Conservation (phyloP, 2,113 vertebrate species). For the Scophthalmus maximus region DNA sequence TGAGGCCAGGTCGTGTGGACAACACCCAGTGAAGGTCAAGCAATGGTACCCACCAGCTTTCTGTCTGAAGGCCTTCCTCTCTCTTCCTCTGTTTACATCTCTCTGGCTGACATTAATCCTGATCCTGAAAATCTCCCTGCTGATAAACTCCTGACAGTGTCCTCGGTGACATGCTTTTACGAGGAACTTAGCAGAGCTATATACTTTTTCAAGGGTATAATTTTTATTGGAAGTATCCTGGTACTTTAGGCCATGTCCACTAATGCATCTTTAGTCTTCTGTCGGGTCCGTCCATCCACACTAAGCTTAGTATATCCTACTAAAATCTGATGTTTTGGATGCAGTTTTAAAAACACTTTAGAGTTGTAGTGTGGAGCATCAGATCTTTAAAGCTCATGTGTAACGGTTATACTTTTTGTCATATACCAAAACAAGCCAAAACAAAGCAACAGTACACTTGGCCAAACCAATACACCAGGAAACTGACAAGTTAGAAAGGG, state of each 20-base stretch:
- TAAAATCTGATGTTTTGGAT: no score
- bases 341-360: no score
- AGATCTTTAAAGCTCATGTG: no score
- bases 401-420: no score
- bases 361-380: background rate
- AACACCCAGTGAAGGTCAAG: constrained; percentile 34
- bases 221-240: background rate
- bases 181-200: background rate
- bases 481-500: no score
- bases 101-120: constrained; percentile 33
- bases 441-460: no score
- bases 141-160: constrained; percentile 40
- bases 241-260: no score
- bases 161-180: constrained; percentile 25
- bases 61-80: constrained; percentile 37
- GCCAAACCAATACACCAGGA: no score
- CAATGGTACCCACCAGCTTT: constrained; percentile 1
- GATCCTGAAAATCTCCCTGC: background rate
- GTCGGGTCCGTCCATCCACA: no score
- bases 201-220: background rate
- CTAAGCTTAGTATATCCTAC: no score
- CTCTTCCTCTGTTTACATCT: constrained; percentile 12
- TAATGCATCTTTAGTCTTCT: no score
- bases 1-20: background rate
- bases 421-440: no score